Base-by-base conservation (phyloP, 2,797 vertebrate genomes). In the Brachyrhaphis roseni region DNA sequence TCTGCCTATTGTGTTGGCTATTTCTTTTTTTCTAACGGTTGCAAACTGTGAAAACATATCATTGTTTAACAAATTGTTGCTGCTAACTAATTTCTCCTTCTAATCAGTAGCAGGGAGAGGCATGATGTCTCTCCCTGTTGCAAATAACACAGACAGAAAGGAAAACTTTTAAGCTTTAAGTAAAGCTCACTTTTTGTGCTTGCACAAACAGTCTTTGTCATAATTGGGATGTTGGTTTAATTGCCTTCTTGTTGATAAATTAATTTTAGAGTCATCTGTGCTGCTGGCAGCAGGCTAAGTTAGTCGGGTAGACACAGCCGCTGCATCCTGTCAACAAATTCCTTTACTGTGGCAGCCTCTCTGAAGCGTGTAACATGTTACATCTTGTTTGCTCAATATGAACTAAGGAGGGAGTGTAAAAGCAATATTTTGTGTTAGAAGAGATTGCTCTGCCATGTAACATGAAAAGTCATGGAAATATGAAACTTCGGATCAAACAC, bases 1-100 rank as follows among this genome's bases (percentile, higher is more conserved):
- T 90, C 84, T 84, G 76, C 47, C 26, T 80, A 71, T 36, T 51
- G 51, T 41, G 72, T 49, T 41, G 4, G 43, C 72, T 78, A 11
- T 78, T 81, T 74, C 45, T 34, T 47, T 39, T 46, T 82, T 77
- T 71, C 70, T 68, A 41, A 78, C 47, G 59, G 47, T 36, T 36
- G 41, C 3, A 39, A 23, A 74, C 23, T 39, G 72, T 55, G 49
- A 71, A 45, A 46, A 45, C 12, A 43, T 26, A 26, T 16, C 41
- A 45, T 71, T 26, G 26, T 71, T 43, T 45, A 28, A 28, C 68
- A 71, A 71, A 45, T 71, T 71, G 43, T 71, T 45, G 26, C 26
- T 71, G 68, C 45, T 18, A 43, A 71, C 68, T 71, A 71, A 71
- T 68, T 66, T 43, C 28, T 16, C 59, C 31, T 34, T 28, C 59